Base-by-base conservation (phyloP, 2,888 invertebrate species). In the Pseudolycoriella hygida region DNA sequence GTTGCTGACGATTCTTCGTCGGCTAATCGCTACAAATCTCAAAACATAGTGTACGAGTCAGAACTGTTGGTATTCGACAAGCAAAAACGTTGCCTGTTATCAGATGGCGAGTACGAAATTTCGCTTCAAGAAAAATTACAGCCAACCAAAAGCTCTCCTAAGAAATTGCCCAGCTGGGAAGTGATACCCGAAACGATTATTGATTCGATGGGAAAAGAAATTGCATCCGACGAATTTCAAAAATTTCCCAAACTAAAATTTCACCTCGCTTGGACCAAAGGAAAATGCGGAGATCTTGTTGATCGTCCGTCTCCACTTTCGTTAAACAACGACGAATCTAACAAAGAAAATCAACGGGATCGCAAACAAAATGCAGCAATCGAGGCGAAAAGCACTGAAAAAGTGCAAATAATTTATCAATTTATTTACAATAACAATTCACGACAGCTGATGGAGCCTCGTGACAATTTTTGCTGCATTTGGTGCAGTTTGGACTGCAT, bases 341-440 rank as follows among this genome's bases (percentile, higher is more conserved):
- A 34, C n/a, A 42, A 39, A 39, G 39, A 39, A 11, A 39, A 39
- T 17, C 17, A 39, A 39, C 15, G 15, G 17, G 37, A 37, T 37
- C 37, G n/a, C 11, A 37, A 37, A n/a, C 37, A 37, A 5, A 37
- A 37, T 37, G 25, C 20, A 25, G 15, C 17, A 8, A 19, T 19
- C 25, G 15, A 20, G 3, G 11, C 17, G 17, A 38, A 39, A 42
- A 30, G 37, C 3, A 17, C 18, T 14, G 6, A 6, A 19, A 31
- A 25, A 41, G 25, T 32, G 17, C 83, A 87, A 66, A 86, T 94
- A 51, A 85, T 90, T 51, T 96, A 94, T 67, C 93, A 94, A 67
- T 96, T 96, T 68, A 74, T 92, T 53, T 93, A 92, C 62, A 92
- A 90, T 65, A 92, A 90, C 65, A 92, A 89, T 61, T 88, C 87